A percentile compares a stretch with the other conserved stretches of the same genome.
phyloP scores from a whole-genome alignment of 2,113 vertebrate species.

The Chaetodon auriga region DNA sequence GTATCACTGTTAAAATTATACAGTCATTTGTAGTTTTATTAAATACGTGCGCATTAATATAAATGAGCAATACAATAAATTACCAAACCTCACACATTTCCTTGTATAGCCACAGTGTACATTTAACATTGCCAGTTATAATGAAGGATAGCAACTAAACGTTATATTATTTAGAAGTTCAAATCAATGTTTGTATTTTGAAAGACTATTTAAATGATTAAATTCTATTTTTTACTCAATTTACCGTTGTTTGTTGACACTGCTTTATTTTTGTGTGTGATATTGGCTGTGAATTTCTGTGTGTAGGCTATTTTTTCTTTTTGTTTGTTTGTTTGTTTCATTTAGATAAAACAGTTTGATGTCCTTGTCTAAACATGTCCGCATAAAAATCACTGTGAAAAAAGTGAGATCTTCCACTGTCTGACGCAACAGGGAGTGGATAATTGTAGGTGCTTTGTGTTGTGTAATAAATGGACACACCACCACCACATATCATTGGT shows the following conservation, averaged over 20 bases:
- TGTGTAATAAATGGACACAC: constrained; percentile 87
- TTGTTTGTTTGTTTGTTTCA: constrained; percentile 25
- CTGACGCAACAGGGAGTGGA: constrained; percentile 77
- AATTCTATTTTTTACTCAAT: constrained; percentile 91
- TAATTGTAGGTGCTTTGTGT: constrained; percentile 87
- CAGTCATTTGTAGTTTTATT: constrained; percentile 81
- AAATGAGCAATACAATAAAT: constrained; percentile 89
- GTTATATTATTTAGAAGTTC: constrained; percentile 84
- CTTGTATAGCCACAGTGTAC: constrained; percentile 87
- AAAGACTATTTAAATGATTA: constrained; percentile 89
- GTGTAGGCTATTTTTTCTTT: constrained; percentile 70
- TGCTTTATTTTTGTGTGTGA: constrained; percentile 82
- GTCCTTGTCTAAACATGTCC: constrained; percentile 85
- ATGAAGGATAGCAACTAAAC: constrained; percentile 82
- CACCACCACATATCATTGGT: constrained; percentile 75
- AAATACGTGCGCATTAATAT: constrained; percentile 85
- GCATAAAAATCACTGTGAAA: constrained; percentile 86
- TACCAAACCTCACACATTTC: constrained; percentile 86
- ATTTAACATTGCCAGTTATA: constrained; percentile 85
- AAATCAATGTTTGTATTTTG: constrained; percentile 89
- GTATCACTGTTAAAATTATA: constrained; percentile 69
- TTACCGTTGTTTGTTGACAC: constrained; percentile 86
- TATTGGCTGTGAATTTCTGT: constrained; percentile 83
- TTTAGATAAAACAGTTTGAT: constrained; percentile 80
- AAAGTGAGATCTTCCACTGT: constrained; percentile 80